These are phyloP conservation scores for Aphidius colemani DNA, from an alignment of 2,888 invertebrate species.

Conservation along the genomic window DNA sequence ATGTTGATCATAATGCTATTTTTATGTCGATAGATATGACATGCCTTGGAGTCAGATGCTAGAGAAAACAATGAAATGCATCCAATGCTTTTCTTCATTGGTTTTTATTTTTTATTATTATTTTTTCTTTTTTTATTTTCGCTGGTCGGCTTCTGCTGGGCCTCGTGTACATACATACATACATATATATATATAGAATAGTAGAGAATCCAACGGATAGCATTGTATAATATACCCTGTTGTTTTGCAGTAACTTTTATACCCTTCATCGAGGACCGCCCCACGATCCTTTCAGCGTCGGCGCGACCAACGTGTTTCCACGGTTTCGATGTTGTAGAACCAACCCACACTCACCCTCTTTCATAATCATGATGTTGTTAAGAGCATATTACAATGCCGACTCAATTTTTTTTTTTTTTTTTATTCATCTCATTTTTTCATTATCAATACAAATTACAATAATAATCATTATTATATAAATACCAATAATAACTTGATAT, in stretches of 20 bases:
- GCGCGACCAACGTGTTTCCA: conserved; percentile 22
- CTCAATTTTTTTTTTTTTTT: too few species aligned
- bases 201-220: conserved; percentile 54
- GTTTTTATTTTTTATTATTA: conserved; percentile 17
- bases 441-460: too few species aligned
- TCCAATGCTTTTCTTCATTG: conserved; percentile 36
- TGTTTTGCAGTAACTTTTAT: conserved; percentile 41
- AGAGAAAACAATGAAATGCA: conserved; percentile 54
- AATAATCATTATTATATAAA: too few species aligned
- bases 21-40: too few species aligned
- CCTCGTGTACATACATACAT: conserved; percentile 34
- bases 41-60: conserved; percentile 42
- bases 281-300: conserved; percentile 28
- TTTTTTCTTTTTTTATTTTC: conserved; percentile 19
- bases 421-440: too few species aligned
- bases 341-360: too few species aligned
- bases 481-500: too few species aligned
- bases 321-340: background rate
- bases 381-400: too few species aligned
- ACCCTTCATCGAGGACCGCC: conserved; percentile 32
- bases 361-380: too few species aligned
- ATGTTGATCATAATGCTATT: too few species aligned
- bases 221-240: conserved; percentile 59
- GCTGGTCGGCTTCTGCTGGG: conserved; percentile 27
- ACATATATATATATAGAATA: conserved; percentile 45